Evolutionary conservation across 2,888 invertebrate species (phyloP).

Genomic region (Nyleta sp.): DNA sequence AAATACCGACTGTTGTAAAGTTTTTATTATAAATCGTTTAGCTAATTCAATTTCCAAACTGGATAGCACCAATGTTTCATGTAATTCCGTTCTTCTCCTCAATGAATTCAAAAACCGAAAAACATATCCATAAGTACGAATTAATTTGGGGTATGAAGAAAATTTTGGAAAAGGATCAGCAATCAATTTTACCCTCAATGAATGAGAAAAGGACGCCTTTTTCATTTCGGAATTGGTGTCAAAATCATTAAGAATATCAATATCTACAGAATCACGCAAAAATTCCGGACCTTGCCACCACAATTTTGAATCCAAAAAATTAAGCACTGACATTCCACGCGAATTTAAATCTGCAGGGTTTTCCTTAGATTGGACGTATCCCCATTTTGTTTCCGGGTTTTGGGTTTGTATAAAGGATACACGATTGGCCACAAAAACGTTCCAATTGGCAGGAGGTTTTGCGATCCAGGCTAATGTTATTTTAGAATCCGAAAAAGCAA

Average conservation of each 20-base stretch:
- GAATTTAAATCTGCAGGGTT: slow-evolving; percentile 19
- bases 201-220: background rate
- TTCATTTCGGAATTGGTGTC: background rate
- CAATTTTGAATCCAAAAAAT: background rate
- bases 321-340: background rate
- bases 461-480: background rate
- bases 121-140: slow-evolving; percentile 13
- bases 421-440: slow-evolving; percentile 8
- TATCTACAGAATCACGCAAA: background rate
- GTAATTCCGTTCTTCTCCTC: background rate
- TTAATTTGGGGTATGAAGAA: slow-evolving; percentile 6
- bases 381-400: background rate
- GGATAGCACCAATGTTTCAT: background rate
- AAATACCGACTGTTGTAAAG: background rate
- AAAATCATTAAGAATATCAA: background rate
- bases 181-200: too few relatives aligned
- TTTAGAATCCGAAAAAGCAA: slow-evolving; percentile 8
- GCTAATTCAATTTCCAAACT: background rate
- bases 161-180: background rate
- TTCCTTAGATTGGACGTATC: background rate
- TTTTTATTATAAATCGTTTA: background rate
- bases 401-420: background rate
- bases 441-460: background rate
- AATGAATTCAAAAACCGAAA: background rate
- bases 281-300: slow-evolving; percentile 16